These are phyloP conservation scores for Argyra leucocephala DNA, from an alignment of 2,888 invertebrate genomes.

Conservation along the genomic window DNA sequence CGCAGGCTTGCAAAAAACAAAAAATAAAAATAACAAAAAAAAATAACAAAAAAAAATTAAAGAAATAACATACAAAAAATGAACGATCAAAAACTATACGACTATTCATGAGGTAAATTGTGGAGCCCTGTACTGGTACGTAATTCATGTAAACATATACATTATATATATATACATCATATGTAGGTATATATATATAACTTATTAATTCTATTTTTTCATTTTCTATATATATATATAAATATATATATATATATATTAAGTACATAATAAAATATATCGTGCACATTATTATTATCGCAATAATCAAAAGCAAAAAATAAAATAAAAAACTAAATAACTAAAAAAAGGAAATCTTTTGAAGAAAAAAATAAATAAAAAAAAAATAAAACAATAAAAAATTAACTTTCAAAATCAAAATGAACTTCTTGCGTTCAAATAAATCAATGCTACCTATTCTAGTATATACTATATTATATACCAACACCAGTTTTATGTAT, in stretches of 20 bases:
- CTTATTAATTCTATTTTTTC: neutral
- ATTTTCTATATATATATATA: neutral
- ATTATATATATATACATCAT: neutral
- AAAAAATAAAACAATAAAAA: too few species aligned
- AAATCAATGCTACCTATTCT: neutral
- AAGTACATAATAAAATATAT: neutral
- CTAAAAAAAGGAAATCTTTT: neutral
- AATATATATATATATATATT: neutral
- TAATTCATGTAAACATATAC: neutral
- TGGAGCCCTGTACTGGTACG: neutral
- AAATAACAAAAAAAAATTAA: too few species aligned
- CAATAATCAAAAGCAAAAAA: neutral
- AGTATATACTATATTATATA: too few species aligned
- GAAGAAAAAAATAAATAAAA: too few species aligned
- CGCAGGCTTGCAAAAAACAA: neutral
- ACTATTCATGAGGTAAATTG: too few species aligned
- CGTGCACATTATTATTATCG: neutral
- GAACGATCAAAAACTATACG: too few species aligned
- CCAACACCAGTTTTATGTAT: too few species aligned
- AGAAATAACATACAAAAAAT: too few species aligned
- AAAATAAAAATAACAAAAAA: too few species aligned
- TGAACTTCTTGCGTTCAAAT: neutral
- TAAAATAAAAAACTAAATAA: neutral
- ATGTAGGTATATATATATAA: neutral
- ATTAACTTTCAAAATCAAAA: too few species aligned